phyloP scores from a whole-genome alignment of 2,113 vertebrate species.

The Haemorhous mexicanus region DNA sequence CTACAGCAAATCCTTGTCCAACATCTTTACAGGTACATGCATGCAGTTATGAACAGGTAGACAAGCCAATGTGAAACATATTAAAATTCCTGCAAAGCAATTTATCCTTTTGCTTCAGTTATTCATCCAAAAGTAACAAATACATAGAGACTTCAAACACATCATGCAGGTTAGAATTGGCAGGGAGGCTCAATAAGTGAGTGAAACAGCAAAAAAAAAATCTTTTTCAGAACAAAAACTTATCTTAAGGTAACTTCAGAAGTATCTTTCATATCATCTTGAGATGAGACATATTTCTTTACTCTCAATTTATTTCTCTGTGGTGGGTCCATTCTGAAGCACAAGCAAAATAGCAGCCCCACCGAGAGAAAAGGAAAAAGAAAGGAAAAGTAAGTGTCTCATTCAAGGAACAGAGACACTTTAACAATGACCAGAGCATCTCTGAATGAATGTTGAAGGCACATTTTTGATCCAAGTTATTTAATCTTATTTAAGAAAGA shows the following conservation, averaged over 20 bases:
- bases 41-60: neutral
- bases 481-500: neutral
- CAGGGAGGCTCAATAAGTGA: neutral
- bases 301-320: slow-evolving; percentile 32
- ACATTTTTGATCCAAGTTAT: neutral
- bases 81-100: neutral
- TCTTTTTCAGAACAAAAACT: neutral
- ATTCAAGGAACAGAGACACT: neutral
- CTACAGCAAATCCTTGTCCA: neutral
- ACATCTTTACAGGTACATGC: neutral
- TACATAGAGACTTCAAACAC: neutral
- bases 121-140: neutral
- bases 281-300: slow-evolving; percentile 12
- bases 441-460: neutral
- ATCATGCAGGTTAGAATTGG: neutral
- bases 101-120: neutral
- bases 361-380: neutral
- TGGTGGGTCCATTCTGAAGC: neutral
- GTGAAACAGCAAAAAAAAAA: neutral
- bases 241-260: neutral
- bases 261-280: neutral
- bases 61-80: neutral
- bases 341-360: neutral
- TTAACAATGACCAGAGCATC: neutral
- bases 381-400: neutral